A percentile compares a stretch with the other conserved stretches of the same genome.
Conservation (phyloP, 2,113 vertebrate species). For the Porphyrio hochstetteri region DNA sequence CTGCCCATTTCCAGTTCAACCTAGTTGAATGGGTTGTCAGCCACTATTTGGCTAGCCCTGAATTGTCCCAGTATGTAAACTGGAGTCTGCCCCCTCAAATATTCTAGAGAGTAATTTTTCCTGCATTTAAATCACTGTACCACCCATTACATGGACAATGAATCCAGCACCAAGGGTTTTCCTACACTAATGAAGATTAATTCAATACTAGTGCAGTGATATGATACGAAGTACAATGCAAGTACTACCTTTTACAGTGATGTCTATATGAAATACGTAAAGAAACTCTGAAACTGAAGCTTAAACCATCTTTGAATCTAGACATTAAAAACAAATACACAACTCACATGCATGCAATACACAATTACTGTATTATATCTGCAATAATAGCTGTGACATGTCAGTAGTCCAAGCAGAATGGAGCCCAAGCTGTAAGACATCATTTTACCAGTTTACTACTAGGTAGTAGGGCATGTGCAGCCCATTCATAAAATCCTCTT, state of each 20-base stretch:
- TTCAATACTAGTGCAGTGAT: background rate
- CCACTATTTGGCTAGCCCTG: background rate
- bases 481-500: background rate
- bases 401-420: background rate
- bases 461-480: background rate
- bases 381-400: background rate
- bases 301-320: background rate
- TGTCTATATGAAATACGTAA: background rate
- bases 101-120: background rate
- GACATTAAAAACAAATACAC: background rate
- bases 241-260: background rate
- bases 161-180: slow-evolving; percentile 14
- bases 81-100: background rate
- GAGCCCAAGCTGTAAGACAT: background rate
- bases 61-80: background rate
- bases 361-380: background rate
- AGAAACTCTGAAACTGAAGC: background rate
- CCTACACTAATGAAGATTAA: slow-evolving; percentile 1
- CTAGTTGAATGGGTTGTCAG: background rate
- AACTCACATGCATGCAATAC: background rate
- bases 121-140: background rate
- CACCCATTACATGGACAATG: background rate
- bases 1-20: background rate
- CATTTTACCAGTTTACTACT: background rate
- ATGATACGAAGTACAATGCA: background rate